These are phyloP conservation scores for Xestia c-nigrum DNA, from an alignment of 2,888 invertebrate genomes.

Conservation along the genomic window DNA sequence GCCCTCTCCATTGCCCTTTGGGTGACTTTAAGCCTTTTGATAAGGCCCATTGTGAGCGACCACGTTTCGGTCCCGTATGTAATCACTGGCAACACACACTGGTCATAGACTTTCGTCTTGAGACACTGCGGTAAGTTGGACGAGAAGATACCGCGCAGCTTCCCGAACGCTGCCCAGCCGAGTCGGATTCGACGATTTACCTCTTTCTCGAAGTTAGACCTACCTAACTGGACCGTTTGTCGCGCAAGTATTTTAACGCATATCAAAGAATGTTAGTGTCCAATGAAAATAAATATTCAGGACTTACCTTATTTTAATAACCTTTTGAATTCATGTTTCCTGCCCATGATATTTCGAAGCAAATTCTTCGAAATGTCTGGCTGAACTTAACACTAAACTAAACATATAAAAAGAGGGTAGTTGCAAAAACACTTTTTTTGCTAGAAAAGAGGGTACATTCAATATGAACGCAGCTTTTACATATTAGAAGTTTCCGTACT, in stretches of 20 bases:
- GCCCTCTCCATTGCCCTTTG: too few species aligned
- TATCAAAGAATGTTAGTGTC: not conserved
- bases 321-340: slow-evolving; percentile 8
- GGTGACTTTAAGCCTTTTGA: too few species aligned
- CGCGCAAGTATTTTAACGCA: not conserved
- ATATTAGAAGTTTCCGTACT: slow-evolving; percentile 32
- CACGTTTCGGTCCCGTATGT: too few species aligned
- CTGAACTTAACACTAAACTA: not conserved
- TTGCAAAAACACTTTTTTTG: not conserved
- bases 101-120: too few species aligned
- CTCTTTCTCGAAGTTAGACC: too few species aligned
- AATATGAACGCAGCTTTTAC: slow-evolving; percentile 5
- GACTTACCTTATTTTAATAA: not conserved
- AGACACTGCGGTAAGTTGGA: too few species aligned
- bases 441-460: slow-evolving; percentile 13
- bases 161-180: too few species aligned
- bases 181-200: too few species aligned
- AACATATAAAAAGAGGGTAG: slow-evolving; percentile 5
- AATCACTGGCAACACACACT: too few species aligned
- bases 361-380: not conserved
- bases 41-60: too few species aligned
- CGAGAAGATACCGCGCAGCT: too few species aligned
- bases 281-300: not conserved
- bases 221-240: too few species aligned
- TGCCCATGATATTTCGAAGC: slow-evolving; percentile 6